Conservation (phyloP, 2,888 invertebrate species). For the Oxytorus armatus region DNA sequence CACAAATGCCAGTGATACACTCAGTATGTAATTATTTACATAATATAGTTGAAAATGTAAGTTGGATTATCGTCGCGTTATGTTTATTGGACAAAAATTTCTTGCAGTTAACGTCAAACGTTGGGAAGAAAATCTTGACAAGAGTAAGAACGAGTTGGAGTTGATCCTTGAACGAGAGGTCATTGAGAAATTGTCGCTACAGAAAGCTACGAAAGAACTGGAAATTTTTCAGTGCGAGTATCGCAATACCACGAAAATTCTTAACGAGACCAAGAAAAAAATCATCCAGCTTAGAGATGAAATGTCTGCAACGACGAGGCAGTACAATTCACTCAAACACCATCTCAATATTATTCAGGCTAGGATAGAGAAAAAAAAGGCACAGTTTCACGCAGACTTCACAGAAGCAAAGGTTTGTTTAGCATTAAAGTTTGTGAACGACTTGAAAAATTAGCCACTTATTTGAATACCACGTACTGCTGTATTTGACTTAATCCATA, state of each 20-base stretch:
- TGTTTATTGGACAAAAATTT: too few species aligned
- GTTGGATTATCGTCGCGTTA: too few species aligned
- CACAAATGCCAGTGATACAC: slow-evolving; percentile 94
- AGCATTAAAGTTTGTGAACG: slow-evolving; percentile 19
- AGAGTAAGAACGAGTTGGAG: slow-evolving; percentile 93
- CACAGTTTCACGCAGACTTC: slow-evolving; percentile 94
- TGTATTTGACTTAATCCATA: too few species aligned
- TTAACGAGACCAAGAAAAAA: slow-evolving; percentile 92
- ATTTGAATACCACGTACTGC: too few species aligned
- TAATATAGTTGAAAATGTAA: too few species aligned
- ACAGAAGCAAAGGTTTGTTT: slow-evolving; percentile 93
- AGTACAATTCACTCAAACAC: slow-evolving; percentile 92
- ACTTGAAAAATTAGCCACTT: not conserved
- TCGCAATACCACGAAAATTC: slow-evolving; percentile 89
- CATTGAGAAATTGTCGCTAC: slow-evolving; percentile 90
- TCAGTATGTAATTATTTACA: slow-evolving; percentile 86
- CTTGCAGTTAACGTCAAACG: slow-evolving; percentile 93
- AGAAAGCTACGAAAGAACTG: slow-evolving; percentile 91
- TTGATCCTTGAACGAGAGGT: slow-evolving; percentile 89
- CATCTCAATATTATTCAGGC: slow-evolving; percentile 90
- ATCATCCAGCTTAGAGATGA: slow-evolving; percentile 90
- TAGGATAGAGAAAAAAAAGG: slow-evolving; percentile 93
- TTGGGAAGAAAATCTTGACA: slow-evolving; percentile 94
- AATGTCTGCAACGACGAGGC: slow-evolving; percentile 91
- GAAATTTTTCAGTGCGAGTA: slow-evolving; percentile 91